Evolutionary conservation across 64 coral and sea anemone genomes (phyloP).

Genomic region (Stylophora pistillata): DNA sequence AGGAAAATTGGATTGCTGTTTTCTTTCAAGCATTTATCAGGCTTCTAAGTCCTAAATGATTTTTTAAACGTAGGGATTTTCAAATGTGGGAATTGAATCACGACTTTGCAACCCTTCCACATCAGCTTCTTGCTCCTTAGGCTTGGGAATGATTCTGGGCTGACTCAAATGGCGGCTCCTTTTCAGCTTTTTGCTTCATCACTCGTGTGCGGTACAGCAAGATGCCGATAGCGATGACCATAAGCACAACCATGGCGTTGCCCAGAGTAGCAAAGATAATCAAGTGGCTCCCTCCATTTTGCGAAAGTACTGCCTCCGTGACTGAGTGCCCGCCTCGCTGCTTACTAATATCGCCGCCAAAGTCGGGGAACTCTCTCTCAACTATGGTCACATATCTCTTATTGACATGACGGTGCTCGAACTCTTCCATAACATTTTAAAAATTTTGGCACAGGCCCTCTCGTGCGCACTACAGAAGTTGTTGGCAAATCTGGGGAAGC

Average conservation of each 20-base stretch:
- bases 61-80: no score
- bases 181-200: neutral
- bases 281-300: neutral
- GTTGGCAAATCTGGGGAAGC: conserved; percentile 7
- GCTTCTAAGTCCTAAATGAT: no score
- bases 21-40: no score
- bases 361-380: conserved; percentile 6
- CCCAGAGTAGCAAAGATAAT: neutral
- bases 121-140: neutral
- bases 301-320: neutral
- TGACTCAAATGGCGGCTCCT: neutral
- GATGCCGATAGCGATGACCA: neutral
- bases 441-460: conserved; percentile 29
- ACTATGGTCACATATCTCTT: neutral
- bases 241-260: neutral
- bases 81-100: no score
- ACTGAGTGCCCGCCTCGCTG: neutral
- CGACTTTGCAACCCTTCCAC: neutral
- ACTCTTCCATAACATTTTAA: conserved; percentile 1
- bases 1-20: no score
- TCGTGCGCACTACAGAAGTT: conserved; percentile 23
- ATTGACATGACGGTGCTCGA: conserved; percentile 32
- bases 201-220: neutral
- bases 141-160: neutral
- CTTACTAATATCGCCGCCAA: conserved; percentile 27